These are phyloP conservation scores for Apolygus lucorum DNA, from an alignment of 1,140 invertebrate species.

Conservation along the genomic window DNA sequence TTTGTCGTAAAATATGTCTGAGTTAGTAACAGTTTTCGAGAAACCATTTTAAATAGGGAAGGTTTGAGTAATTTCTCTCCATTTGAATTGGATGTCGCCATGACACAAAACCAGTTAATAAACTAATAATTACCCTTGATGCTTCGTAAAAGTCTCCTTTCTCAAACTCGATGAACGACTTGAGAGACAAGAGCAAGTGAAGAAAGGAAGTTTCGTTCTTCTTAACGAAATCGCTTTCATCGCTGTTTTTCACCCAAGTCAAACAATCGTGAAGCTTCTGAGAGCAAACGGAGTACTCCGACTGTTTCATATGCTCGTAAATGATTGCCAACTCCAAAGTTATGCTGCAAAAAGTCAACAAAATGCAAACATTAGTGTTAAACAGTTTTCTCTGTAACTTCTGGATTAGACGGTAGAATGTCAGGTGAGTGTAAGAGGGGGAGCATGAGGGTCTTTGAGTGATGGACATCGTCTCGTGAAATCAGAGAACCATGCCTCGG, in stretches of 20 bases:
- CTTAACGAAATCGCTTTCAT: neutral
- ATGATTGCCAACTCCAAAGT: neutral
- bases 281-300: neutral
- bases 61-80: neutral
- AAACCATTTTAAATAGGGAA: neutral
- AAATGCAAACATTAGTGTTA: no score
- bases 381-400: no score
- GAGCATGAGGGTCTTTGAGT: no score
- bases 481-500: no score
- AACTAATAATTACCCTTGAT: neutral
- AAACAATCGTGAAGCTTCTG: neutral
- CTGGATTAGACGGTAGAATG: no score
- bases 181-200: neutral
- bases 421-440: no score
- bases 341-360: slow-evolving; percentile 1
- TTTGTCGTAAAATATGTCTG: no score
- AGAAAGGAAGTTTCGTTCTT: neutral
- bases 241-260: neutral
- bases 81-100: no score
- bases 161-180: neutral
- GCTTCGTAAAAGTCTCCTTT: neutral
- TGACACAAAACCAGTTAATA: neutral
- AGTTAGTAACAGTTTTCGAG: no score
- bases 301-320: neutral
- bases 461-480: no score